These are phyloP conservation scores for Acleris literana DNA, from an alignment of 2,888 invertebrate species.

Conservation along the genomic window DNA sequence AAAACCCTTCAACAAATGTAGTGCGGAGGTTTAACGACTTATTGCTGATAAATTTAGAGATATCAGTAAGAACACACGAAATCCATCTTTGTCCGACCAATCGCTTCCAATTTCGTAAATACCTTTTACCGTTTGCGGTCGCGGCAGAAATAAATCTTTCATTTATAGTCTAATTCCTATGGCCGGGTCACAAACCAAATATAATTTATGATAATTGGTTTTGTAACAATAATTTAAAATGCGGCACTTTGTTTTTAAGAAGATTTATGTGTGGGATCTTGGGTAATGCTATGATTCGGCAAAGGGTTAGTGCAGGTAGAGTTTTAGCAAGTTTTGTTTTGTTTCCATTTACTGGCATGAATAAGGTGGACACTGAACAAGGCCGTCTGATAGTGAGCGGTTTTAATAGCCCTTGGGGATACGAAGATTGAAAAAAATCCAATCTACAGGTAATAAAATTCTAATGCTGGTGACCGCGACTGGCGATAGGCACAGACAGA, in stretches of 20 bases:
- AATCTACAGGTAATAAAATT: too few species aligned
- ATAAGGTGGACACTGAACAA: too few species aligned
- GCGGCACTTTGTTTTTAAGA: constrained; percentile 45
- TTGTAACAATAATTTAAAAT: constrained; percentile 48
- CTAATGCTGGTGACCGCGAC: too few species aligned
- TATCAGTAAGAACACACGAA: not conserved
- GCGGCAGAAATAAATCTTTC: constrained; percentile 50
- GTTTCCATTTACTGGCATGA: too few species aligned
- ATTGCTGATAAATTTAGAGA: too few species aligned
- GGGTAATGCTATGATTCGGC: constrained; percentile 15
- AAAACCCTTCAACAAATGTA: too few species aligned
- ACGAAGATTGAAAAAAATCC: too few species aligned
- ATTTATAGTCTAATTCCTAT: constrained; percentile 45
- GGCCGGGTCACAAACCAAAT: constrained; percentile 38
- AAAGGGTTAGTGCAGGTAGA: constrained; percentile 18
- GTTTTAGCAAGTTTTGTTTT: constrained; percentile 6
- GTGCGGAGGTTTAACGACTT: too few species aligned
- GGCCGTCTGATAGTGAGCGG: too few species aligned
- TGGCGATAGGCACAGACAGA: too few species aligned
- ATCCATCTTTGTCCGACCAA: not conserved
- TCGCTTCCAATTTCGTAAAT: constrained; percentile 50
- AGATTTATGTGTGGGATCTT: constrained; percentile 44
- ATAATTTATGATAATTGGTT: constrained; percentile 51
- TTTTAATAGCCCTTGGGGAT: too few species aligned
- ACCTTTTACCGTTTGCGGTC: constrained; percentile 48